Percentiles rank a stretch among this genome's conserved stretches.
phyloP scores from a whole-genome alignment of 2,888 invertebrate species.

The Adelognathus sp. region DNA sequence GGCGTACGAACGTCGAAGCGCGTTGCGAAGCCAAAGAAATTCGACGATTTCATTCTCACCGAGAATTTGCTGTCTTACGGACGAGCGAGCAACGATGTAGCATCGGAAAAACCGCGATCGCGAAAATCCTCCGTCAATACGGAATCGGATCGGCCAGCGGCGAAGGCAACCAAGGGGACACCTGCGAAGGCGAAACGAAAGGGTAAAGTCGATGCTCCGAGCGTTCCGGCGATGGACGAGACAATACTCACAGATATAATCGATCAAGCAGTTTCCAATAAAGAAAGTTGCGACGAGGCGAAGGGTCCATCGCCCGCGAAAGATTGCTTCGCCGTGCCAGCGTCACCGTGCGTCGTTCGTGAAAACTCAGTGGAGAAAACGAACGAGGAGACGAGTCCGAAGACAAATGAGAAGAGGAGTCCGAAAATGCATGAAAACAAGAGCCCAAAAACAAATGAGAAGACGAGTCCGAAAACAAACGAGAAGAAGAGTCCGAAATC shows the following conservation, averaged over 20 bases:
- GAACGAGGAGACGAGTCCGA: neutral
- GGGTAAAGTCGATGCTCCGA: neutral
- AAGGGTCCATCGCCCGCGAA: neutral
- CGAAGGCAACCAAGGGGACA: neutral
- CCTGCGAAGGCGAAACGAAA: neutral
- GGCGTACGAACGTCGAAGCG: conserved; percentile 36
- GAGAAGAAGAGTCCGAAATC: neutral
- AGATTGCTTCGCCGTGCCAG: neutral
- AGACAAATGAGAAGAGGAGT: neutral
- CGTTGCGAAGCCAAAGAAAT: conserved; percentile 49
- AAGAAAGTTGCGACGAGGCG: neutral
- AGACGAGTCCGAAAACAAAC: neutral
- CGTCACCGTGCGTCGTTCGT: neutral
- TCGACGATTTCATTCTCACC: conserved; percentile 43
- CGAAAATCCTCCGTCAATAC: conserved; percentile 18
- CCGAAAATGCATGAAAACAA: too few species aligned
- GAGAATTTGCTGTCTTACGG: neutral
- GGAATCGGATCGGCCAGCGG: neutral
- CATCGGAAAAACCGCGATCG: neutral
- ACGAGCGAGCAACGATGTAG: neutral
- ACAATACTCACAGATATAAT: neutral
- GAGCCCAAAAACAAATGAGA: neutral
- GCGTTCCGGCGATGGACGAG: neutral
- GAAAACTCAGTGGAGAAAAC: neutral
- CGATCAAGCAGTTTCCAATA: neutral